phyloP scores from a whole-genome alignment of 2,797 vertebrate genomes.

The Sibirionetta formosa region DNA sequence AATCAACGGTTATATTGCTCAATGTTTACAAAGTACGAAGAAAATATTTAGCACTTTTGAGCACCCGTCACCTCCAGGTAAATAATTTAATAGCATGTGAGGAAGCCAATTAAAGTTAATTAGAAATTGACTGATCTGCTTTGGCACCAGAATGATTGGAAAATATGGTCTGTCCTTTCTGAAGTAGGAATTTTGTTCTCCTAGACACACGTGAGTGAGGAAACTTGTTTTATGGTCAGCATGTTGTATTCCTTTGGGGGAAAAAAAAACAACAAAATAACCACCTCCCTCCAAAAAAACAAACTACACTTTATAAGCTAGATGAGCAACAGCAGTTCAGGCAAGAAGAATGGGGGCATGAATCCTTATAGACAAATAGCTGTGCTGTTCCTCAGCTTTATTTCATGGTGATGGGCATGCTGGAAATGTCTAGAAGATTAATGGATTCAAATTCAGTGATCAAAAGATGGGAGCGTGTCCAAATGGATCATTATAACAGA shows the following conservation, averaged over 20 bases:
- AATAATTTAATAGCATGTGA: constrained; percentile 59
- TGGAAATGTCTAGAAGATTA: constrained; percentile 47
- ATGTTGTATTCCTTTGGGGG: neutral
- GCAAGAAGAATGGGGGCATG: neutral
- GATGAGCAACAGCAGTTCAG: constrained; percentile 30
- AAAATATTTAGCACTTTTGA: constrained; percentile 55
- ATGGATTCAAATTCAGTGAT: constrained; percentile 67
- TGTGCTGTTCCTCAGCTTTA: constrained; percentile 9
- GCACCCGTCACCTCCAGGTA: constrained; percentile 46
- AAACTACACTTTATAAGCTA: neutral
- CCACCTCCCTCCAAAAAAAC: too few species aligned
- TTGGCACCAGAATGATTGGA: constrained; percentile 4
- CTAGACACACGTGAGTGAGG: neutral
- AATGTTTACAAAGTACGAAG: constrained; percentile 17
- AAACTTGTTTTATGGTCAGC: constrained; percentile 25
- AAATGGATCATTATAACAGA: constrained; percentile 68
- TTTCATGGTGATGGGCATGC: constrained; percentile 45
- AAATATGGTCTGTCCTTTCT: neutral
- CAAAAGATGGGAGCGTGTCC: constrained; percentile 35
- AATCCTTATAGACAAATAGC: constrained; percentile 23
- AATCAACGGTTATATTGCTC: neutral
- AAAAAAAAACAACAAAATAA: too few species aligned
- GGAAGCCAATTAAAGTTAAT: constrained; percentile 64
- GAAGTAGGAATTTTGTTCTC: constrained; percentile 8
- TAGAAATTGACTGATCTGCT: constrained; percentile 64